Percentiles rank a stretch among this genome's conserved stretches.
Conservation (phyloP, 2,888 invertebrate species). For the Apamea anceps region DNA sequence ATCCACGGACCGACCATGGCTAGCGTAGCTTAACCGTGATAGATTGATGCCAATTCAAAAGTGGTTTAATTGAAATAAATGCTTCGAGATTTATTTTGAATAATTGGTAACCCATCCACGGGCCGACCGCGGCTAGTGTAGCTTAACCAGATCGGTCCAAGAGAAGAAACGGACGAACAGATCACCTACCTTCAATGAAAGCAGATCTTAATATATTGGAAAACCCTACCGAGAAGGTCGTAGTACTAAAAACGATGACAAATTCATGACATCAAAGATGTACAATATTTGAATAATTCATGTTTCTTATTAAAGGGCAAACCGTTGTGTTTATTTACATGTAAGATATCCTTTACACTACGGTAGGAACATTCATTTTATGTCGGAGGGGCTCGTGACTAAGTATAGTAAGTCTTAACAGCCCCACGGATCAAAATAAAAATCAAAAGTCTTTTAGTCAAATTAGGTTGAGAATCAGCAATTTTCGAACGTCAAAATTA, state of each 20-base stretch:
- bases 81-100: not conserved
- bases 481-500: not conserved
- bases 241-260: slow-evolving; percentile 43
- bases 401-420: not conserved
- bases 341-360: slow-evolving; percentile 14
- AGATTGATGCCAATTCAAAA: too few species aligned
- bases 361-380: not conserved
- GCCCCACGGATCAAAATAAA: not conserved
- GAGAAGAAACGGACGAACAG: not conserved
- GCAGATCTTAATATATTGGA: slow-evolving; percentile 35
- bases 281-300: slow-evolving; percentile 45
- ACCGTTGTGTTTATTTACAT: not conserved
- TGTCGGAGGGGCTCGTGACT: not conserved
- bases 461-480: not conserved
- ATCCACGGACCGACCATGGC: too few species aligned
- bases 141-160: not conserved
- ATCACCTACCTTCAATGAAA: slow-evolving; percentile 21
- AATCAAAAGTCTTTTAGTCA: not conserved
- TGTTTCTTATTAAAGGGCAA: slow-evolving; percentile 44
- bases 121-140: not conserved
- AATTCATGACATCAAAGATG: slow-evolving; percentile 49
- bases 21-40: too few species aligned
- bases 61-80: too few species aligned
- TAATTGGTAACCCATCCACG: not conserved
- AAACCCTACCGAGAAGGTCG: slow-evolving; percentile 30